A percentile compares a stretch with the other conserved stretches of the same genome.
These are phyloP conservation scores for Neosalanx taihuensis DNA, from an alignment of 2,797 vertebrate genomes.

Conservation along the genomic window DNA sequence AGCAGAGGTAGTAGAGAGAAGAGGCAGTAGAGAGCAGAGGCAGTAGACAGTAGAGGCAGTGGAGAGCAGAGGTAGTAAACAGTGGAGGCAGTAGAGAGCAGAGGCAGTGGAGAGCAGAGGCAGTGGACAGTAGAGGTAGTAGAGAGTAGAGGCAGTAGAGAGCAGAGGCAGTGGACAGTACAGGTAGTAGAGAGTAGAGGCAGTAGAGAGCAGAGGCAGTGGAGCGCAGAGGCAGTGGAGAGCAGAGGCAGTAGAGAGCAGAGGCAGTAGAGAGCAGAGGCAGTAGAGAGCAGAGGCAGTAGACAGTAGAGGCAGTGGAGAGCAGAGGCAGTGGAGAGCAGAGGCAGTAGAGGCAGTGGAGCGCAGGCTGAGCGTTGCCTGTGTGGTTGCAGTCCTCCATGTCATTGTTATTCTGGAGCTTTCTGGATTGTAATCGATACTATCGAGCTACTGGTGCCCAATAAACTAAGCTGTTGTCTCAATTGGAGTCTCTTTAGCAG, in stretches of 20 bases:
- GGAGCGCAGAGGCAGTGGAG: too few relatives aligned
- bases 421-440: conserved; percentile 61
- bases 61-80: conserved; percentile 36
- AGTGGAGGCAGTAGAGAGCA: neutral
- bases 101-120: neutral
- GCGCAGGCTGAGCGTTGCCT: too few relatives aligned
- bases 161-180: too few relatives aligned
- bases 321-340: neutral
- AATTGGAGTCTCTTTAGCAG: conserved; percentile 68
- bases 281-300: neutral
- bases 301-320: neutral
- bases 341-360: too few relatives aligned
- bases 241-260: too few relatives aligned
- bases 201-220: too few relatives aligned
- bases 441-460: conserved; percentile 66
- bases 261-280: too few relatives aligned
- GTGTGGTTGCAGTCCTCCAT: conserved; percentile 50
- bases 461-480: conserved; percentile 76
- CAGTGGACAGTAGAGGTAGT: too few relatives aligned
- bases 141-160: too few relatives aligned
- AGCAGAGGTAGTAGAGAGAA: too few relatives aligned
- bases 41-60: neutral
- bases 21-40: too few relatives aligned
- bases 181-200: too few relatives aligned
- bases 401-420: conserved; percentile 70